Conservation (phyloP, 2,113 vertebrate genomes). For the Percina caprodes region DNA sequence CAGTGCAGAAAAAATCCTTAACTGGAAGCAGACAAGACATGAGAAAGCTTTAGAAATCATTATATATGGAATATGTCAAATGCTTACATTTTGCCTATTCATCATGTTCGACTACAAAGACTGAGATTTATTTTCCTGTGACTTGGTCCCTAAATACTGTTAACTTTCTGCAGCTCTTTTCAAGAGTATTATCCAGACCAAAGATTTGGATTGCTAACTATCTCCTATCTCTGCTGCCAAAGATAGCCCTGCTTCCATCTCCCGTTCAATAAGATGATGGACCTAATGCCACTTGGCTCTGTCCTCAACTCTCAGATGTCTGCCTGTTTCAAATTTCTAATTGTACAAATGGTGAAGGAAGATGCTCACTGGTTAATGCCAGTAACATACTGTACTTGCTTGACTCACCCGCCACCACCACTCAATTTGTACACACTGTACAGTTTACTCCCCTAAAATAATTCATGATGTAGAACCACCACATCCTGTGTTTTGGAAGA, state of each 20-base stretch:
- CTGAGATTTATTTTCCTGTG: not conserved
- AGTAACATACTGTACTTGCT: slow-evolving; percentile 31
- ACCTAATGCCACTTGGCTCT: slow-evolving; percentile 33
- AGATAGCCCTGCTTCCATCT: slow-evolving; percentile 14
- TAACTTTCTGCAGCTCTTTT: not conserved
- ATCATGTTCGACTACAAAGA: slow-evolving; percentile 4
- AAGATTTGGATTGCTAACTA: slow-evolving; percentile 9
- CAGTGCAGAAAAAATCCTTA: slow-evolving; percentile 10
- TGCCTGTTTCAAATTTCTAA: slow-evolving; percentile 38
- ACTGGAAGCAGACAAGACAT: slow-evolving; percentile 4
- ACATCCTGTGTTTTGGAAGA: slow-evolving; percentile 33
- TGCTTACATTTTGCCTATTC: slow-evolving; percentile 22
- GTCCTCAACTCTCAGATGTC: slow-evolving; percentile 3
- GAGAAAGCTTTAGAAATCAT: slow-evolving; percentile 34
- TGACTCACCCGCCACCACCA: slow-evolving; percentile 13
- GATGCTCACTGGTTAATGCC: slow-evolving; percentile 38
- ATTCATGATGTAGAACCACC: not conserved
- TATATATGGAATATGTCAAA: slow-evolving; percentile 15
- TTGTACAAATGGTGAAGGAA: slow-evolving; percentile 30
- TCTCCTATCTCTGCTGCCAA: not conserved
- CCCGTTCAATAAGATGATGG: slow-evolving; percentile 34
- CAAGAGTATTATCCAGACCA: not conserved
- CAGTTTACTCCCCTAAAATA: slow-evolving; percentile 9
- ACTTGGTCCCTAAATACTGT: not conserved
- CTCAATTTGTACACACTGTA: slow-evolving; percentile 17